phyloP scores from a whole-genome alignment of 1,140 invertebrate species.

The Bombus terrestris region DNA sequence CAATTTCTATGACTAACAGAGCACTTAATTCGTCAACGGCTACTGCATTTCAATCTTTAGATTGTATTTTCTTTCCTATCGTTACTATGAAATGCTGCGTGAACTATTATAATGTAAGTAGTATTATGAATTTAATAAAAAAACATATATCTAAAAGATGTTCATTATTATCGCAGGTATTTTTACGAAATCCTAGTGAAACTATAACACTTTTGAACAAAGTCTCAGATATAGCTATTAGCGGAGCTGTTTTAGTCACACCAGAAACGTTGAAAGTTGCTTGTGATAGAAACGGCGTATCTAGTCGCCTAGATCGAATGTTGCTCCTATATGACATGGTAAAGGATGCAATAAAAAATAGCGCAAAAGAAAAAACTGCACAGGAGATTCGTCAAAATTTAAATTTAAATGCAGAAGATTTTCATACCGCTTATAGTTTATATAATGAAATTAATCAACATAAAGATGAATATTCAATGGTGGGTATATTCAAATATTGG shows the following conservation, averaged over 20 bases:
- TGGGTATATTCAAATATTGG: constrained; percentile 13
- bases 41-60: neutral
- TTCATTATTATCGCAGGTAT: constrained; percentile 70
- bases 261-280: constrained; percentile 81
- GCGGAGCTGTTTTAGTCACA: constrained; percentile 84
- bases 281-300: constrained; percentile 76
- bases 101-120: constrained; percentile 82
- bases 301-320: neutral
- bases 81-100: constrained; percentile 67
- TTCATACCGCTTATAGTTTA: constrained; percentile 67
- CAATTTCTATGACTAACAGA: constrained; percentile 72
- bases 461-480: constrained; percentile 11
- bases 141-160: constrained; percentile 21
- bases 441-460: constrained; percentile 71
- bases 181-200: constrained; percentile 76
- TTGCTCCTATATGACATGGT: constrained; percentile 16
- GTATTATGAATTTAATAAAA: constrained; percentile 21
- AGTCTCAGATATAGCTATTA: constrained; percentile 85
- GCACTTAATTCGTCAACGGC: constrained; percentile 74
- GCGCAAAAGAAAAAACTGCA: constrained; percentile 66
- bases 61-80: constrained; percentile 13
- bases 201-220: constrained; percentile 79
- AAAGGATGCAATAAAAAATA: constrained; percentile 54
- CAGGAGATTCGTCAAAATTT: constrained; percentile 69
- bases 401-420: constrained; percentile 67